Evolutionary conservation across 92 coral and sea anemone genomes (phyloP).

Genomic region (Porites rus): DNA sequence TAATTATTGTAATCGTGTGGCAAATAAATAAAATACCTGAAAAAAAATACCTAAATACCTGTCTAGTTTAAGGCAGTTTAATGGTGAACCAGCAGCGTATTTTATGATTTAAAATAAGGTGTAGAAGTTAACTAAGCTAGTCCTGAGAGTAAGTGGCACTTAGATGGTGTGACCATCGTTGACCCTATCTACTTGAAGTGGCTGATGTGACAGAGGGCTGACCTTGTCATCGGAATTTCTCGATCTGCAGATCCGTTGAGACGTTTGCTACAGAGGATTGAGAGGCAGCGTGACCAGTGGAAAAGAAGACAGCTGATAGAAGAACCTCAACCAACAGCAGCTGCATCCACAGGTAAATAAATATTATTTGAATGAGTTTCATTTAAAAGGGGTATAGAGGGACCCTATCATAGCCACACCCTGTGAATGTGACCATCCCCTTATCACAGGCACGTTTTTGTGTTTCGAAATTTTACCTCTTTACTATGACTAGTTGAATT

Average conservation of each 20-base stretch:
- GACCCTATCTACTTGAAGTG: background rate
- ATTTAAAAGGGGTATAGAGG: background rate
- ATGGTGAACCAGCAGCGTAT: background rate
- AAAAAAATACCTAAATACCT: no score
- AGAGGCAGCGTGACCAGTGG: constrained; percentile 83
- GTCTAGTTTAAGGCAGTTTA: background rate
- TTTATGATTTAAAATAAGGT: no score
- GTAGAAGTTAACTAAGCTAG: no score
- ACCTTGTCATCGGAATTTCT: background rate
- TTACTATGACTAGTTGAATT: no score
- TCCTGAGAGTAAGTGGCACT: no score
- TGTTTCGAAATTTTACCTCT: no score
- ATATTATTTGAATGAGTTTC: background rate
- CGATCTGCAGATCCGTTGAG: constrained; percentile 70
- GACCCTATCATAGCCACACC: no score
- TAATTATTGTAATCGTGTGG: no score
- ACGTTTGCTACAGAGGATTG: constrained; percentile 77
- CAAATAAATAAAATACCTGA: no score
- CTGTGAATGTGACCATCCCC: no score
- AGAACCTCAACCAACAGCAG: background rate
- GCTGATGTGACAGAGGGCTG: background rate
- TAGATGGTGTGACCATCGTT: no score
- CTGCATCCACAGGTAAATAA: constrained; percentile 13
- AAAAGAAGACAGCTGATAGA: constrained; percentile 8
- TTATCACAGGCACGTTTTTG: no score